Base-by-base conservation (phyloP, 2,888 invertebrate genomes). In the Lochmaea capreae region DNA sequence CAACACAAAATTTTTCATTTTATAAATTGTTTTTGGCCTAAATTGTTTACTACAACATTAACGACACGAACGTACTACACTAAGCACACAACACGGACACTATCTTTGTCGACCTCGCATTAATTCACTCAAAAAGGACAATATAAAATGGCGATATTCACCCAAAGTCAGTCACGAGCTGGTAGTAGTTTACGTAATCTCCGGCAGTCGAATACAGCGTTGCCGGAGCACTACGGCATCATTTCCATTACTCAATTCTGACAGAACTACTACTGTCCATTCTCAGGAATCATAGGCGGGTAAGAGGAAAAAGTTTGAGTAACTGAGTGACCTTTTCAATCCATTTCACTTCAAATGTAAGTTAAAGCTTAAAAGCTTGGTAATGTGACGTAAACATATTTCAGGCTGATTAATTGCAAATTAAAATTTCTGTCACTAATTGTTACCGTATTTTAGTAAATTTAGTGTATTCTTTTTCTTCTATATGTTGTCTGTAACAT, bases 1-100 rank as follows among this genome's bases (percentile, higher is more conserved):
- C 80, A 81, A 80, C 83, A 85, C 83, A 80, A 84, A 83, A 81
- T 84, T 83, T 82, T 84, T 85, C 85, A 85, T 85, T 84, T 83
- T 82, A 76, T 76, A 78, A 76, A 73, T 72, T 72, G 76, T 77
- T 76, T 77, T 79, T 71, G 65, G 58, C 67, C 72, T 67, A 69
- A 70, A 73, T 76, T 77, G 52, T 75, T 68, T 79, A 77, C 77
- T 79, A 79, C 74, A 80, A 77, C 80, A 80, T 80, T 68, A 80
- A 80, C 76, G 74, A 77, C 76, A 78, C 77, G 72, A 70, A 76
- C 65, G 65, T 73, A 71, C 68, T 70, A 73, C 76, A 77, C 79
- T 77, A 74, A 75, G 78, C 80, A 79, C 81, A 78, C 78, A 72
- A 78, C 81, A 83, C 80, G 74, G 81, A 82, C 81, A 81, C 81